phyloP scores from a whole-genome alignment of 2,797 vertebrate genomes.

The Myotis daubentonii region DNA sequence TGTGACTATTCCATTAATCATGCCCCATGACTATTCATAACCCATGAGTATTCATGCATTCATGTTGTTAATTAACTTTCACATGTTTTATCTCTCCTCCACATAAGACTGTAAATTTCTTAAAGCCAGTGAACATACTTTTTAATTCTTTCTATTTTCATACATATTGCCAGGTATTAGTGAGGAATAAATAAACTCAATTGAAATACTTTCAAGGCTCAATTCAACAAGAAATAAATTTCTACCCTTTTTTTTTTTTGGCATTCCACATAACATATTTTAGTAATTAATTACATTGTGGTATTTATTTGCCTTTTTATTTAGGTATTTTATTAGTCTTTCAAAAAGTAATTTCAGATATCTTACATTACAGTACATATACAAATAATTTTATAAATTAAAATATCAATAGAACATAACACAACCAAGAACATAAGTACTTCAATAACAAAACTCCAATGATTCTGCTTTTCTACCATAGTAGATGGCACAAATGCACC shows the following conservation, averaged over 20 bases:
- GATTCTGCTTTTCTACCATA: background rate
- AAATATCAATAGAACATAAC: background rate
- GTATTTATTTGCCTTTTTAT: background rate
- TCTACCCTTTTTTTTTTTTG: background rate
- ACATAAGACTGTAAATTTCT: background rate
- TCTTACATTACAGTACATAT: background rate
- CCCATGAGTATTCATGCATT: background rate
- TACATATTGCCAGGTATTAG: background rate
- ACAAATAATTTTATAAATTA: background rate
- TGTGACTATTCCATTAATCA: background rate
- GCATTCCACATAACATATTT: conserved; percentile 4
- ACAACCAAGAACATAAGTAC: background rate
- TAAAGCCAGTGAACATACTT: background rate
- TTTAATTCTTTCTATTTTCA: background rate
- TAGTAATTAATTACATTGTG: background rate
- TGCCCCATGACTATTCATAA: background rate
- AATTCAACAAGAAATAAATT: conserved; percentile 23
- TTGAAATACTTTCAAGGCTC: conserved; percentile 10
- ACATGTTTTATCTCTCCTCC: background rate
- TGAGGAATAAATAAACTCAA: background rate
- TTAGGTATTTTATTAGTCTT: background rate
- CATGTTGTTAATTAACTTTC: background rate
- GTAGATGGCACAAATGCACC: background rate
- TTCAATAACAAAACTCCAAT: background rate
- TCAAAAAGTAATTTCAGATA: conserved; percentile 23